Base-by-base conservation (phyloP, 1,140 invertebrate species). In the Halictus rubicundus region DNA sequence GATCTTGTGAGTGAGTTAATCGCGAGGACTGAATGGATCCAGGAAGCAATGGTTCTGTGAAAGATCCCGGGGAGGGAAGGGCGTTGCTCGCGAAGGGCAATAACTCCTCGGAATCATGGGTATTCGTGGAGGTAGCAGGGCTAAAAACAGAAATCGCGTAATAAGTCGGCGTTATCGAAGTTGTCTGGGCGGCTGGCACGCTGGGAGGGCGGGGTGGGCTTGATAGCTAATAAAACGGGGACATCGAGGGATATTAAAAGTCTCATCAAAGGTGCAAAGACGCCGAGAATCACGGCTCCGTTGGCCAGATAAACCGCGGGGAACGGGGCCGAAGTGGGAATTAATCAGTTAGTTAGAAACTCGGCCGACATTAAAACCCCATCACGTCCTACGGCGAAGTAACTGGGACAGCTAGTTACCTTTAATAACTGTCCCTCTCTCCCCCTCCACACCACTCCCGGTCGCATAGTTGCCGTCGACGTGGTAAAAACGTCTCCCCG, bases 301-400 rank as follows among this genome's bases (percentile, higher is more conserved):
- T 19, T 1, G 39, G 9, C 54, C n/a, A 32, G 59, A 60, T 60
- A 49, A 76, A 77, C 21, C 25, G n/a, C 16, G 4, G 16, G 42
- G 16, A 64, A 32, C 25, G 42, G 10, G 19, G 4, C 21, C 21
- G 54, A 46, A 10, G 39, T 60, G 74, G 23, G 39, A 68, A 77
- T 77, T 77, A 77, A 77, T 77, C 65, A 69, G 57, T 69, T 77
- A 77, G 65, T 77, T 77, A 37, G 74, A 68, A 69, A 69, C 74
- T 69, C 64, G 65, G 19, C 27, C 66, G 74, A 69, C 74, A 61
- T 77, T 69, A 77, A 68, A 69, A 49, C 42, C 54, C 66, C 57
- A 61, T 69, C 54, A 60, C 57, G 66, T 76, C 16, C 54, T 9
- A 14, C 37, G n/a, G 21, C 37, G 0, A 76, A 76, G 65, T 76